These are phyloP conservation scores for Larimichthys crocea DNA, from an alignment of 2,113 vertebrate genomes.

Conservation along the genomic window DNA sequence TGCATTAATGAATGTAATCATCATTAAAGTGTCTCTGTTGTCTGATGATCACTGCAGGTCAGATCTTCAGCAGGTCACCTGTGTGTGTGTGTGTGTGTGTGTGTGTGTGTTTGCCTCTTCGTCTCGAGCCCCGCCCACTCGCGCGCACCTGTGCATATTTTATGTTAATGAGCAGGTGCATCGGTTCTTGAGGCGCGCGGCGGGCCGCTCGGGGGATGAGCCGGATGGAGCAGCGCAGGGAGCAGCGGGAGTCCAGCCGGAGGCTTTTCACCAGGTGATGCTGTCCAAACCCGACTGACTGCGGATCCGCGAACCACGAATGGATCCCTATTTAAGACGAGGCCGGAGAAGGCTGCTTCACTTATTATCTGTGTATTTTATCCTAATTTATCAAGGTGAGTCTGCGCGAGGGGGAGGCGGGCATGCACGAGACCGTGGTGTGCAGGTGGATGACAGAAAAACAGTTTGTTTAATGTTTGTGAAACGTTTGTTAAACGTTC, in stretches of 20 bases:
- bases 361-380: slow-evolving; percentile 68
- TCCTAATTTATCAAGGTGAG: slow-evolving; percentile 85
- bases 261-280: slow-evolving; percentile 75
- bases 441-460: no score
- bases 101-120: not conserved
- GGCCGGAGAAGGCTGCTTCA: slow-evolving; percentile 68
- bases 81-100: no score
- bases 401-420: not conserved
- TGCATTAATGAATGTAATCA: no score
- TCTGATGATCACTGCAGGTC: not conserved
- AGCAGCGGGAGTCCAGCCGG: slow-evolving; percentile 68
- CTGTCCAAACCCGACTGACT: slow-evolving; percentile 66
- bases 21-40: no score
- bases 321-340: slow-evolving; percentile 80
- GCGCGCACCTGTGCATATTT: slow-evolving; percentile 69
- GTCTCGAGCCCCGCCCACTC: slow-evolving; percentile 1
- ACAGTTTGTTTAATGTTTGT: no score
- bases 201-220: slow-evolving; percentile 48
- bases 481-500: no score
- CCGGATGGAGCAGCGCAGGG: slow-evolving; percentile 73
- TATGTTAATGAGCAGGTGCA: slow-evolving; percentile 83
- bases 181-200: slow-evolving; percentile 69
- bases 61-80: not conserved
- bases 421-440: no score
- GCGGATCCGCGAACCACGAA: slow-evolving; percentile 77